Evolutionary conservation across 2,797 vertebrate species (phyloP).

Genomic region (Podargus strigoides): DNA sequence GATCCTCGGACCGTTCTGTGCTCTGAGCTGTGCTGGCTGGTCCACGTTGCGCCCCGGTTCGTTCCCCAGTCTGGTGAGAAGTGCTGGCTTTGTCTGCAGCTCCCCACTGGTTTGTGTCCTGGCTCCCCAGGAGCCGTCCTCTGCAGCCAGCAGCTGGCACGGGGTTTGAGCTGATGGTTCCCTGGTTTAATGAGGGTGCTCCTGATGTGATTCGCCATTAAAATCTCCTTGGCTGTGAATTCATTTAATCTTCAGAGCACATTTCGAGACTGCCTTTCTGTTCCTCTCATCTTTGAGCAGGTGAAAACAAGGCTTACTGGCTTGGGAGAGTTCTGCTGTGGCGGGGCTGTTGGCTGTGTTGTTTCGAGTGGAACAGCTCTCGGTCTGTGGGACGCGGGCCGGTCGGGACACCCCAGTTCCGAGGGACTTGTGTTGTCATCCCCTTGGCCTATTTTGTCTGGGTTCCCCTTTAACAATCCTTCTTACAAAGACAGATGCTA

Average conservation of each 20-base stretch:
- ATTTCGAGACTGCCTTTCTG: not conserved
- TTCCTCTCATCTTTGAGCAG: not conserved
- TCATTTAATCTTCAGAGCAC: not conserved
- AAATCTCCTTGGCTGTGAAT: not conserved
- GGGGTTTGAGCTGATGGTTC: not conserved
- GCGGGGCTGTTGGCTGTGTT: not conserved
- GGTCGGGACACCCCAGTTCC: not conserved
- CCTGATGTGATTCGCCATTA: not conserved
- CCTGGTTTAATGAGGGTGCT: not conserved
- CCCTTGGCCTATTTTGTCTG: not conserved
- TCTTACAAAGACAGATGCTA: rapidly evolving
- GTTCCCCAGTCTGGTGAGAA: rapidly evolving
- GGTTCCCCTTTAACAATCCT: too few species aligned
- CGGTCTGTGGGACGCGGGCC: not conserved
- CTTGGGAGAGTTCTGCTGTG: not conserved
- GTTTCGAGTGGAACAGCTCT: not conserved
- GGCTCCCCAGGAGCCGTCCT: not conserved
- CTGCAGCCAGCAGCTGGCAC: too few species aligned
- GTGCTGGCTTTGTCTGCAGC: not conserved
- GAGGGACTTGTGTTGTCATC: rapidly evolving
- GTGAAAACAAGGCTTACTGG: not conserved
- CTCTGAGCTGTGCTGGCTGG: rapidly evolving
- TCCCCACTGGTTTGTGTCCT: not conserved
- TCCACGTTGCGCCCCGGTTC: too few species aligned
- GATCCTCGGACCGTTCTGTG: not conserved